Conservation (phyloP, 2,113 vertebrate genomes). For the Cisticola juncidis region DNA sequence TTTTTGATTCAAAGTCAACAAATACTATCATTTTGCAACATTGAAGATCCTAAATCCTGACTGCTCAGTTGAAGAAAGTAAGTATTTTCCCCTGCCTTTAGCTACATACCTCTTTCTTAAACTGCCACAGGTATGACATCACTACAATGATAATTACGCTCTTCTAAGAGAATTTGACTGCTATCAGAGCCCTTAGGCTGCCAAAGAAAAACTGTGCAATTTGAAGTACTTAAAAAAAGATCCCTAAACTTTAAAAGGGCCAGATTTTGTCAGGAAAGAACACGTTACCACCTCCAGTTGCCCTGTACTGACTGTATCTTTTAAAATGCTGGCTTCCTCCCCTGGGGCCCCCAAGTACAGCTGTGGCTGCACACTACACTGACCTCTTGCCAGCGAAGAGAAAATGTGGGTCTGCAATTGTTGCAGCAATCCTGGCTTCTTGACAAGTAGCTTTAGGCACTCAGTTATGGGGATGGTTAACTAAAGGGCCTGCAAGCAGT, state of each 20-base stretch:
- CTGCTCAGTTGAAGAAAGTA: background rate
- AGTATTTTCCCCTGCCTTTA: background rate
- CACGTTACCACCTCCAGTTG: background rate
- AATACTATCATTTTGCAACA: background rate
- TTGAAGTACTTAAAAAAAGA: background rate
- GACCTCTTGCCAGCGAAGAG: background rate
- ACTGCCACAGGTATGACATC: background rate
- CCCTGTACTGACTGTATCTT: background rate
- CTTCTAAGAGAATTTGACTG: background rate
- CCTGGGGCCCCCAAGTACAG: background rate
- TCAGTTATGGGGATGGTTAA: fast-evolving
- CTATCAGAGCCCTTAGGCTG: background rate
- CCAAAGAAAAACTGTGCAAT: background rate
- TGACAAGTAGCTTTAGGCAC: background rate
- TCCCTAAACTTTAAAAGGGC: background rate
- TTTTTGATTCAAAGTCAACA: background rate
- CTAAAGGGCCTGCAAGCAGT: fast-evolving
- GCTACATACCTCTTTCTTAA: background rate
- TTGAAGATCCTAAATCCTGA: background rate
- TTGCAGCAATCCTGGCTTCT: background rate
- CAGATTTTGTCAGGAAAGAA: background rate
- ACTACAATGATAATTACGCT: background rate
- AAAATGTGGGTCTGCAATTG: background rate
- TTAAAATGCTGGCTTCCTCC: background rate
- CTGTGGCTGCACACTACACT: background rate